These are phyloP conservation scores for Kuschelorhynchus macadamiae DNA, from an alignment of 2,888 invertebrate species.

Conservation along the genomic window DNA sequence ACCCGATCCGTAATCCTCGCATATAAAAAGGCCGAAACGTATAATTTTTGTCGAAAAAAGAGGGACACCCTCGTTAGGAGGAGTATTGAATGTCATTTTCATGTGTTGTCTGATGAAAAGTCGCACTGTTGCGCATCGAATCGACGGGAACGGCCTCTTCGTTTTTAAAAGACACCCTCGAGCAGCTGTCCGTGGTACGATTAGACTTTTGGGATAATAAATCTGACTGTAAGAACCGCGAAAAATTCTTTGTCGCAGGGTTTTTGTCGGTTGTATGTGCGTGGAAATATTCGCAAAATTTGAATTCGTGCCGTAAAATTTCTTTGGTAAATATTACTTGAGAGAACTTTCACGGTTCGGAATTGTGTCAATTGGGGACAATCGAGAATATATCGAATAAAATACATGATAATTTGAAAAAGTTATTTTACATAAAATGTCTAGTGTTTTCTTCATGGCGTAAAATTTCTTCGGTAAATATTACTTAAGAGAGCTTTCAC, in stretches of 20 bases:
- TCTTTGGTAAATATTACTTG: constrained; percentile 38
- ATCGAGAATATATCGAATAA: not conserved
- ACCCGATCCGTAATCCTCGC: constrained; percentile 52
- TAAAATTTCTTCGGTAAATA: no score
- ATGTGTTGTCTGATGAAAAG: constrained; percentile 43
- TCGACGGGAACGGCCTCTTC: constrained; percentile 39
- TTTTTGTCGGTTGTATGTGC: constrained; percentile 44
- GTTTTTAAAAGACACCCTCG: constrained; percentile 32
- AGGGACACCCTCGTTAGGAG: constrained; percentile 17
- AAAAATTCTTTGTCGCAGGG: constrained; percentile 48
- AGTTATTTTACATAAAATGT: no score
- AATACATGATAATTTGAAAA: no score
- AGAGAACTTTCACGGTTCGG: constrained; percentile 33
- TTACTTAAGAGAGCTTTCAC: no score
- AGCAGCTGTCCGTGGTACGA: constrained; percentile 39
- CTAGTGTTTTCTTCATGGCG: no score
- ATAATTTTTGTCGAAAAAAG: constrained; percentile 26
- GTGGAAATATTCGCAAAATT: constrained; percentile 52
- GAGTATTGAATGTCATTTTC: constrained; percentile 36
- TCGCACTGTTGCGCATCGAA: constrained; percentile 51
- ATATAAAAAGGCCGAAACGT: constrained; percentile 45
- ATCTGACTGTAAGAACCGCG: constrained; percentile 39
- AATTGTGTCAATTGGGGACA: constrained; percentile 13
- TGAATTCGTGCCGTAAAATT: constrained; percentile 53
- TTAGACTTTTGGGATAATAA: constrained; percentile 44